phyloP scores from a whole-genome alignment of 2,113 vertebrate species.

The Etheostoma cragini region DNA sequence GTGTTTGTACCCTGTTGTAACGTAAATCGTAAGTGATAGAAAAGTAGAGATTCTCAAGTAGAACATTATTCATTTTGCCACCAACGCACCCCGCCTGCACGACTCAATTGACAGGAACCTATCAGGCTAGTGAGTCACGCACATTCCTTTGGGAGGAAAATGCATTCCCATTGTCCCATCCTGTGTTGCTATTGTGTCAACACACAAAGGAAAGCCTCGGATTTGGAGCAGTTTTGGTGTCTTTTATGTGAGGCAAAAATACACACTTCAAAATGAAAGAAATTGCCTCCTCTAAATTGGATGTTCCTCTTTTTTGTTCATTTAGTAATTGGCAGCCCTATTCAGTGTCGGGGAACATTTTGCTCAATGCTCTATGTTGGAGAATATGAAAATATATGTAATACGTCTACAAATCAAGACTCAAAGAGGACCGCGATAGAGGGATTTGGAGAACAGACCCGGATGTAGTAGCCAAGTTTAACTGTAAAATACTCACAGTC shows the following conservation, averaged over 20 bases:
- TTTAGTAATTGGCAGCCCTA: neutral
- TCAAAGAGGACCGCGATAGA: neutral
- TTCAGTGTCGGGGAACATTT: neutral
- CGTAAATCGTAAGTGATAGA: slow-evolving; percentile 26
- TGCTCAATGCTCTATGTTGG: no score
- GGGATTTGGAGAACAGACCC: neutral
- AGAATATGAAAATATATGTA: no score
- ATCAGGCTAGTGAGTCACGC: slow-evolving; percentile 34
- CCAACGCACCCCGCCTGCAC: slow-evolving; percentile 5
- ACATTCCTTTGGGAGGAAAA: slow-evolving; percentile 1
- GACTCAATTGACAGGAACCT: slow-evolving; percentile 23
- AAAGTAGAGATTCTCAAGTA: slow-evolving; percentile 26
- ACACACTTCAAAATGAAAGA: neutral
- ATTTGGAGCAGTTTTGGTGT: neutral
- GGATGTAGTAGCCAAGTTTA: neutral
- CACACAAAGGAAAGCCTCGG: slow-evolving; percentile 22
- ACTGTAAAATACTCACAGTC: slow-evolving; percentile 88
- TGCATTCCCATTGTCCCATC: slow-evolving; percentile 13
- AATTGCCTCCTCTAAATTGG: neutral
- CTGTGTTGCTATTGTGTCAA: neutral
- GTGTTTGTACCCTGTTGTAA: slow-evolving; percentile 39
- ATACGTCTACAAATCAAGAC: neutral
- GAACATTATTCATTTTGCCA: slow-evolving; percentile 43
- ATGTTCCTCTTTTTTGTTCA: slow-evolving; percentile 1
- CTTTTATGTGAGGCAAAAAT: slow-evolving; percentile 9